Conservation (phyloP, 1,140 invertebrate genomes). For the Camponotus floridanus region DNA sequence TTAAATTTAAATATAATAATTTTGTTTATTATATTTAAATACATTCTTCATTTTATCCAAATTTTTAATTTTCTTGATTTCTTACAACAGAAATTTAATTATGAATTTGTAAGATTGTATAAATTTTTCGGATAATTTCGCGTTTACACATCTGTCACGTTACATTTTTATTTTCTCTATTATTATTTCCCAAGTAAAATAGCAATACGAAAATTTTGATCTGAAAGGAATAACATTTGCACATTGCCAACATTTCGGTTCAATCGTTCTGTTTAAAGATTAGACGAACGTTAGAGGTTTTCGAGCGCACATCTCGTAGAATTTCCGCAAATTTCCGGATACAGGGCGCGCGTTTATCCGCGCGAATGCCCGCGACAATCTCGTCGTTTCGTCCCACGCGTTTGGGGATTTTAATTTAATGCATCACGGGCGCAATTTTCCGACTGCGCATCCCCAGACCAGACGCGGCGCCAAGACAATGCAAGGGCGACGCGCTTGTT, state of each 20-base stretch:
- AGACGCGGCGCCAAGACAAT: slow-evolving; percentile 52
- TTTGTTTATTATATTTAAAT: too few relatives aligned
- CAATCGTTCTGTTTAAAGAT: neutral
- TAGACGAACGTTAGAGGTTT: neutral
- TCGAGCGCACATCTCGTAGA: neutral
- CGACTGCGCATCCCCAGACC: slow-evolving; percentile 24
- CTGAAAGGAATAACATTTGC: too few relatives aligned
- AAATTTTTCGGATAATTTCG: slow-evolving; percentile 4
- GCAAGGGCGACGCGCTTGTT: slow-evolving; percentile 22
- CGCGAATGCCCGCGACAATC: slow-evolving; percentile 38
- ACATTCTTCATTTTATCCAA: neutral
- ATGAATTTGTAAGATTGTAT: neutral
- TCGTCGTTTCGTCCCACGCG: neutral
- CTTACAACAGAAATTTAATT: neutral
- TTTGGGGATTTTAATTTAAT: slow-evolving; percentile 48
- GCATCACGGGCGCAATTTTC: slow-evolving; percentile 48
- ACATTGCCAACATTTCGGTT: neutral
- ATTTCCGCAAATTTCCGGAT: neutral
- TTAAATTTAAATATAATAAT: too few relatives aligned
- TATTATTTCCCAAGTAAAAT: neutral
- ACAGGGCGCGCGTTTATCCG: slow-evolving; percentile 11
- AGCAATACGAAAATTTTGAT: neutral
- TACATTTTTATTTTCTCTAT: neutral
- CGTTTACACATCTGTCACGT: neutral
- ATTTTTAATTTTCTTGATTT: neutral